Percentiles rank a stretch among this genome's conserved stretches.
phyloP scores from a whole-genome alignment of 2,113 vertebrate genomes.

The Gasterosteus aculeatus region DNA sequence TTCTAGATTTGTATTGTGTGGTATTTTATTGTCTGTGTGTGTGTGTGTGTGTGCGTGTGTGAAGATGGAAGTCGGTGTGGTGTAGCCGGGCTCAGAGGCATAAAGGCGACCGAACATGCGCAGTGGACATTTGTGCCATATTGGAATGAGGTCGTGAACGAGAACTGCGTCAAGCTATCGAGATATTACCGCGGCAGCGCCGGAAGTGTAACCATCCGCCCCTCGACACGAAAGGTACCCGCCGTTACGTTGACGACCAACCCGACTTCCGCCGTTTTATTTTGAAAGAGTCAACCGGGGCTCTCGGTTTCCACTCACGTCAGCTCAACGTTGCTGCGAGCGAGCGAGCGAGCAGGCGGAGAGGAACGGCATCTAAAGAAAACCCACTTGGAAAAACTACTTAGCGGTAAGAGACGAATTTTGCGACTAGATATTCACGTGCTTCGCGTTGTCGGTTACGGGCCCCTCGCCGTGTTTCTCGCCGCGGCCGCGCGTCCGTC shows the following conservation, averaged over 20 bases:
- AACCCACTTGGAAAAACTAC: conserved; percentile 88
- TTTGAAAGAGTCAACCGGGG: conserved; percentile 50
- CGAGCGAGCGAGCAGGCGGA: conserved; percentile 83
- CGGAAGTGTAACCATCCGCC: conserved; percentile 33
- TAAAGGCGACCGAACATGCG: conserved; percentile 85
- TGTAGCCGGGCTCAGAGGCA: conserved; percentile 77
- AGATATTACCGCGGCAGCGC: background rate
- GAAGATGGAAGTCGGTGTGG: conserved; percentile 78
- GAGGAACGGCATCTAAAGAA: conserved; percentile 81
- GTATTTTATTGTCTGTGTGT: background rate
- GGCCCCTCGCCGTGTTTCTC: conserved; percentile 44
- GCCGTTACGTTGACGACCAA: background rate
- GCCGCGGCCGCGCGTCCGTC: conserved; percentile 52
- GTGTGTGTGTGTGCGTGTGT: conserved; percentile 62
- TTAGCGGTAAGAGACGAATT: conserved; percentile 85
- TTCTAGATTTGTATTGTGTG: conserved; percentile 21
- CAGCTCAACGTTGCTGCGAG: conserved; percentile 29
- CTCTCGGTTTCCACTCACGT: background rate
- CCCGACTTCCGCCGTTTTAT: conserved; percentile 16
- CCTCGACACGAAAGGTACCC: conserved; percentile 3
- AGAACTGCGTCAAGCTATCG: conserved; percentile 65
- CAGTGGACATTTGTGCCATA: conserved; percentile 89
- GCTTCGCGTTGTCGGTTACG: conserved; percentile 53
- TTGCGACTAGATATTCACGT: conserved; percentile 75
- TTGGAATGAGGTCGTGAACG: conserved; percentile 93